phyloP scores from a whole-genome alignment of 2,113 vertebrate species.

The Benitochromis conjunctus region DNA sequence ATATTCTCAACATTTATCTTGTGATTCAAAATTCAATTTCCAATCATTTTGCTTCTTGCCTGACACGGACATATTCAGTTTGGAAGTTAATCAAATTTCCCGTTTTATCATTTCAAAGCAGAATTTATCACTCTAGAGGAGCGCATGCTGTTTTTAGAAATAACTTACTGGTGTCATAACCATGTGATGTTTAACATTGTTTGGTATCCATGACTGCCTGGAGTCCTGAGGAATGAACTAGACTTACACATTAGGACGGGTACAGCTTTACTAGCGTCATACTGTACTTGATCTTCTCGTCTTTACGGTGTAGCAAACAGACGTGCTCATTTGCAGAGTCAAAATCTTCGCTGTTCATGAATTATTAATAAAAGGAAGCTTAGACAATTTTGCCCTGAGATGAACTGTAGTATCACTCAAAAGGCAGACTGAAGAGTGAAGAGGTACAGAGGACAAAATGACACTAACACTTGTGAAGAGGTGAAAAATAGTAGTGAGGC shows the following conservation, averaged over 20 bases:
- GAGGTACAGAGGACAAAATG: not conserved
- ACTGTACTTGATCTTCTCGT: not conserved
- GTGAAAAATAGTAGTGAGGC: not conserved
- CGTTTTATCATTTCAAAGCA: not conserved
- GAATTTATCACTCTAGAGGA: not conserved
- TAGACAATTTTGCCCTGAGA: not conserved
- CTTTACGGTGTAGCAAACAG: not conserved
- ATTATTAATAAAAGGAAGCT: slow-evolving; percentile 35
- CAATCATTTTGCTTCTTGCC: not conserved
- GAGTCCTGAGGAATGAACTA: not conserved
- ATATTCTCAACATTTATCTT: not conserved
- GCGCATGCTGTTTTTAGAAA: not conserved
- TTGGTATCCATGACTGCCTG: not conserved
- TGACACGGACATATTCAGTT: not conserved
- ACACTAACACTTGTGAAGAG: not conserved
- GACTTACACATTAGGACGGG: not conserved
- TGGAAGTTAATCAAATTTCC: not conserved
- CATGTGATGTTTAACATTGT: not conserved
- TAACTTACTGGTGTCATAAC: not conserved
- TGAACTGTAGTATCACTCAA: not conserved
- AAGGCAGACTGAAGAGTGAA: not conserved
- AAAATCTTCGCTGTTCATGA: not conserved
- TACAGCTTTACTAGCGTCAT: not conserved
- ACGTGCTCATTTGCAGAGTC: not conserved
- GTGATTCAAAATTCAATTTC: not conserved